Percentiles rank a stretch among this genome's conserved stretches.
phyloP scores from a whole-genome alignment of 2,113 vertebrate species.

The Cervus canadensis region DNA sequence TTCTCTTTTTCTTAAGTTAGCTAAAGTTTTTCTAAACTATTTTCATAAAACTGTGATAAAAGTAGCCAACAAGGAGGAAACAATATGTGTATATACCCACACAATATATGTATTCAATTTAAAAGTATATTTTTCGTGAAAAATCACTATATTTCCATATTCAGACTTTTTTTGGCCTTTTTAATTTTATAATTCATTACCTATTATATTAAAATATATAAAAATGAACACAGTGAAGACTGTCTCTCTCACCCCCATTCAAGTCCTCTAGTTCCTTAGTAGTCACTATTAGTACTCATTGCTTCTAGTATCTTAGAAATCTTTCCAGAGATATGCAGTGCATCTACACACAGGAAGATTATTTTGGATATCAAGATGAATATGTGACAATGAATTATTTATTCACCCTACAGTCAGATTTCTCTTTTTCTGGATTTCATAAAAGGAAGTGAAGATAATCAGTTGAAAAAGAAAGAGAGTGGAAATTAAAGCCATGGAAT shows the following conservation, averaged over 20 bases:
- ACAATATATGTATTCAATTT: not conserved
- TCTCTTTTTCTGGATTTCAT: constrained; percentile 1
- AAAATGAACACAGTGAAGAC: not conserved
- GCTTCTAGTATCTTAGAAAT: not conserved
- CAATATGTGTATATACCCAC: not conserved
- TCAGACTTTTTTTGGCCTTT: not conserved
- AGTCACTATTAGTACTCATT: not conserved
- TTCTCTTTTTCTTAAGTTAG: constrained; percentile 19
- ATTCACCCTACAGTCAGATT: not conserved
- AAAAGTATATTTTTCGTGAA: constrained; percentile 2
- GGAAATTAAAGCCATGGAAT: not conserved
- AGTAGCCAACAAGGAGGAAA: constrained; percentile 1
- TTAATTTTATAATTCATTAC: not conserved
- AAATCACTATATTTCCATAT: not conserved
- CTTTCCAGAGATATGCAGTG: not conserved
- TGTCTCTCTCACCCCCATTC: not conserved
- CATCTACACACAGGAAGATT: not conserved
- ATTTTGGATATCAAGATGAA: constrained; percentile 15
- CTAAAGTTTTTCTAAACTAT: constrained; percentile 8
- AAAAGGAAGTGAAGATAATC: not conserved
- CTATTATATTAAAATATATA: not conserved
- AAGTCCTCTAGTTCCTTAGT: not conserved
- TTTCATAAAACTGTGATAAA: constrained; percentile 26
- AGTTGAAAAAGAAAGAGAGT: not conserved
- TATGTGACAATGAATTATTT: not conserved